Evolutionary conservation across 92 coral and sea anemone genomes (phyloP), one percentile per base, ranked within the genome.

Genomic region (Porites cylindrica): DNA sequence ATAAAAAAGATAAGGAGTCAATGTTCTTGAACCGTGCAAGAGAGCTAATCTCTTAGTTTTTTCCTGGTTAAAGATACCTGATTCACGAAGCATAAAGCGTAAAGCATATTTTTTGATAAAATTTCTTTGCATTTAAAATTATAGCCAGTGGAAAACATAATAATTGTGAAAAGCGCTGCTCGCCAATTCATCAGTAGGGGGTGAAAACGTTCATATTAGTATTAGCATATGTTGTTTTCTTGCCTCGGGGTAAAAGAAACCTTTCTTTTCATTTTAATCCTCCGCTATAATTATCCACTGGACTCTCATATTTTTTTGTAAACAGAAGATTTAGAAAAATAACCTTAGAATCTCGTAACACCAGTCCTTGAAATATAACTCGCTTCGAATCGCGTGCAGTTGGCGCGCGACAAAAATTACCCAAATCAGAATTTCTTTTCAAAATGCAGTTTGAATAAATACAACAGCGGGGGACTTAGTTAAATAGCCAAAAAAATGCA

Each of bases 101-200:
- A 14, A 26, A 74, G 50, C n/a, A 61, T 51, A 83, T 47, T 83
- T 73, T 18, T 9, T 17, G 5, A 38, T 38, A 23, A 0, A 61
- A 61, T 74, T 72, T 47, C 80, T 60, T 51, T 75, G 1, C 23
- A 63, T 26, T 70, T 71, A 38, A 53, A 20, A 29, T 53, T 60
- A 29, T 38, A 23, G 47, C 13, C 32, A 20, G 51, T 50, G 51
- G 72, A 61, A 23, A 10, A 43, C 73, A 61, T 32, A 7, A 61
- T 71, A 72, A 72, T 60, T 14, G 80, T 12, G 10, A 32, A 61
- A 72, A 72, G 70, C 51, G 53, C 29, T 72, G 9, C 72, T 66
- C 81, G 64, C 80, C 87, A 83, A 83, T 83, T 83, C 87, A 83
- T n/a, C 87, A 50, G 81, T 65, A 47, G 87, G 87, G 87, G 87